These are phyloP conservation scores for Silurus aristotelis DNA, from an alignment of 2,797 vertebrate species.

Conservation along the genomic window DNA sequence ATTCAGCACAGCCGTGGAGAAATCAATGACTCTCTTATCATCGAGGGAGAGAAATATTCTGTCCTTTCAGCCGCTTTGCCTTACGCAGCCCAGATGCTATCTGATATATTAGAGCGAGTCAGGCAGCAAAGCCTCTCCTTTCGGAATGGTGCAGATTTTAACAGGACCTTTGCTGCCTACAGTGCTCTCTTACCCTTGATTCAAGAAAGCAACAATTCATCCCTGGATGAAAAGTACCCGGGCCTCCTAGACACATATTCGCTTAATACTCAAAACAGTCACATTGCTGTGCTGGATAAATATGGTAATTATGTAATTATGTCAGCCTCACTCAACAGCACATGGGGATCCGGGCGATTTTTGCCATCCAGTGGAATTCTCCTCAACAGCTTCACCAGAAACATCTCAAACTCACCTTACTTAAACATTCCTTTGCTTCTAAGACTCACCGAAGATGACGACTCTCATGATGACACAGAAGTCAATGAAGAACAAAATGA, in stretches of 20 bases:
- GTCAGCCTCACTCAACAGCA: constrained; percentile 67
- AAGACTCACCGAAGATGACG: constrained; percentile 36
- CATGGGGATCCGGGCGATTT: constrained; percentile 67
- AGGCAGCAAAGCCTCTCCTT: constrained; percentile 51
- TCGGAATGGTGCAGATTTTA: constrained; percentile 39
- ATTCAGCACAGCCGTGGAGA: constrained; percentile 51
- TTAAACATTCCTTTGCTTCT: constrained; percentile 68
- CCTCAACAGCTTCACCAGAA: constrained; percentile 62
- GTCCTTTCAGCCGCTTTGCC: constrained; percentile 52
- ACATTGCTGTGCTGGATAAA: constrained; percentile 65
- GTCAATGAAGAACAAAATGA: constrained; percentile 9
- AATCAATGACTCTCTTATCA: constrained; percentile 59
- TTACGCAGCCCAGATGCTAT: constrained; percentile 54
- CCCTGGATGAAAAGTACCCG: constrained; percentile 19
- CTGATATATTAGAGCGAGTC: constrained; percentile 55
- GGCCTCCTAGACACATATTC: constrained; percentile 30
- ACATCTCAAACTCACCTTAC: constrained; percentile 22
- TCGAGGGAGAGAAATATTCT: constrained; percentile 54
- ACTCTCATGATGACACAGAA: constrained; percentile 16
- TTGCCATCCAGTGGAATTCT: constrained; percentile 67
- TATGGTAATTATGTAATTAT: constrained; percentile 66
- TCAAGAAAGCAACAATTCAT: constrained; percentile 42
- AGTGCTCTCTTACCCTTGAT: constrained; percentile 51
- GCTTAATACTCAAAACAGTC: constrained; percentile 50
- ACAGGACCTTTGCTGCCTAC: constrained; percentile 38